Base-by-base conservation (phyloP, 2,797 vertebrate species). In the Coregonus sp. region DNA sequence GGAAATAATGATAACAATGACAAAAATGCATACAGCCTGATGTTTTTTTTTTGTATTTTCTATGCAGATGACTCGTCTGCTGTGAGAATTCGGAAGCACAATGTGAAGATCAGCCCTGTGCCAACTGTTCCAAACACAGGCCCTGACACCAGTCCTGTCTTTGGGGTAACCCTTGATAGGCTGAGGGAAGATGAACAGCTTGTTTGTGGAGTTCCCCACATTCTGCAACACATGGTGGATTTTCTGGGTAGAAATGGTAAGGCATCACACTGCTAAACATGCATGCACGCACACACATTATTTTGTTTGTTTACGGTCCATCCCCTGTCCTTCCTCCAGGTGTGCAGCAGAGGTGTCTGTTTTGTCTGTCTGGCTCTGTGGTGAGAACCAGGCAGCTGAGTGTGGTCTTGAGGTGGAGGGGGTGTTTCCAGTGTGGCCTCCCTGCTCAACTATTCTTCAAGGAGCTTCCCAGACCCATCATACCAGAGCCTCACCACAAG, bases 361-460 rank as follows among this genome's bases (percentile, higher is more conserved):
- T 97, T 79, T 90, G 94, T 7, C 78, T 95, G 76, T 89, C 90
- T 78, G 94, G 94, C 14, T 95, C 95, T 1, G 89, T 90, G 76
- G 90, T 84, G 15, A 91, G 90, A 81, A 90, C 93, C 78, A 91
- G 87, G 70, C 86, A 82, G 63, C 59, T 97, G 83, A 95, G 91
- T 25, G 80, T 96, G 94, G 86, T 66, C 87, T 96, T 72, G 67
- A 89, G 73, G 81, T 74, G 0, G 93, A 92, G 61, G 92, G 87
- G 35, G 95, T 54, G 85, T 95, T 71, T 85, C 92, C 73, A 94
- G 92, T 7, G 92, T 94, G 67, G 94, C 95, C n/a, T 94, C 94
- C 1, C 92, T 96, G 25, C 90, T 96, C 59, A 96, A 96, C 92
- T 95, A 33, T 96, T 96, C 86, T 80, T 97, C 37, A 91, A 95